phyloP scores from a whole-genome alignment of 2,113 vertebrate species.

The Cheilinus undulatus region DNA sequence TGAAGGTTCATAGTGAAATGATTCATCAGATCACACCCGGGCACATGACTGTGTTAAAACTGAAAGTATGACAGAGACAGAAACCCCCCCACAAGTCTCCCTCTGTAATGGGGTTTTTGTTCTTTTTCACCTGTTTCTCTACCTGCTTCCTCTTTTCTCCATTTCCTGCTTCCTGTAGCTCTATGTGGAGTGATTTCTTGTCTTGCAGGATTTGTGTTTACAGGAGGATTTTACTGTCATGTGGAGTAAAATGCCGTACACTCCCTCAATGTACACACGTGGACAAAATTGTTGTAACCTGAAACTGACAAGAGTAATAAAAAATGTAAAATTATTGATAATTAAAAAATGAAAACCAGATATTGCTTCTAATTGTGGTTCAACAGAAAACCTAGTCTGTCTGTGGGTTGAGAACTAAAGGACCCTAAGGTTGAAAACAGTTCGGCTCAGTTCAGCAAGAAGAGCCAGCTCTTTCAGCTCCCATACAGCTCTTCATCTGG shows the following conservation, averaged over 20 bases:
- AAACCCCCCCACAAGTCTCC: background rate
- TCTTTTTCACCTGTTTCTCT: conserved; percentile 14
- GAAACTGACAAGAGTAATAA: no score
- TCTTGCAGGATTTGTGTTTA: background rate
- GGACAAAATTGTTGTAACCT: no score
- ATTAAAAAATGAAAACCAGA: background rate
- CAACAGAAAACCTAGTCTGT: no score
- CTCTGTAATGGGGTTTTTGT: background rate
- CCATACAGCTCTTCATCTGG: no score
- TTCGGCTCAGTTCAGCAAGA: no score
- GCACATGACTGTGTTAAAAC: background rate
- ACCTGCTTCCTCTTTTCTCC: conserved; percentile 18
- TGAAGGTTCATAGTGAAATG: conserved; percentile 29
- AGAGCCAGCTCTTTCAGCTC: no score
- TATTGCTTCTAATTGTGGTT: no score
- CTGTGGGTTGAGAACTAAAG: no score
- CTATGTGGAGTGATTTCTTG: background rate
- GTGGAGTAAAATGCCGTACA: background rate
- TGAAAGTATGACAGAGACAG: background rate
- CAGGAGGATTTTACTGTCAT: background rate
- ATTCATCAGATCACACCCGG: conserved; percentile 46
- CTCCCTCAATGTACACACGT: background rate
- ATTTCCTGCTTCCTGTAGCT: conserved; percentile 7
- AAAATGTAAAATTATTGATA: no score
- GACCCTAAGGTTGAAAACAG: no score